Evolutionary conservation across 2,797 vertebrate genomes (phyloP), one percentile per base, ranked within the genome.

Genomic region (Eurystomus glaucurus): DNA sequence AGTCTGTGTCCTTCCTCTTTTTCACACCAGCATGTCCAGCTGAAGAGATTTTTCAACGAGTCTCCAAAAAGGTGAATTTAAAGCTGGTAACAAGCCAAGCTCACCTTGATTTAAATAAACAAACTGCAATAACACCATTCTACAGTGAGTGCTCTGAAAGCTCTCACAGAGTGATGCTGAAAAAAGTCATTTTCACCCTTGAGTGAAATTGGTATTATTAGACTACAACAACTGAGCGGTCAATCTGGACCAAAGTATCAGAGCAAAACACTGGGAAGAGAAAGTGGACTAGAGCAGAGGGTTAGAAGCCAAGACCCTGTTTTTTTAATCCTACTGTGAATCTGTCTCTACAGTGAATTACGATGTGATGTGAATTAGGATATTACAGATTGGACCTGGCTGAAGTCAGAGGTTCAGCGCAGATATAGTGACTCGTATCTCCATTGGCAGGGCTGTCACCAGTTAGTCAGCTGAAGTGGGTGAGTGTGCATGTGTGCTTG

Each of bases 1-100:
- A 77, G 81, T 81, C 95, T 87, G 54, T 81, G 72, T 90, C 84
- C 71, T 97, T 96, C 90, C 94, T 93, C 57, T 90, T 95, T 90
- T 90, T 96, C 94, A 88, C 77, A 91, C 54, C 83, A 94, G 18
- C 28, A 2, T 60, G 26, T 79, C 37, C 50, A 64, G 76, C 39
- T 85, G 76, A 80, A 45, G 81, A 57, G 26, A 54, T 89, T 96
- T 95, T 77, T 93, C 84, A 85, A 0, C 57, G 74, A 84, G 23
- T 58, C 62, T 65, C 80, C 88, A 22, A 58, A 92, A 96, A 88
- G 74, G 90, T 92, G 77, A 72, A 58, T 84, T 94, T 76, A 72
- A 85, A 96, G 26, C 85, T 79, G 66, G 69, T 84, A 86, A 90
- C 19, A 77, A 55, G 78, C 81, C 43, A 79, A 85, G 48, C 83